A percentile compares a stretch with the other conserved stretches of the same genome.
phyloP scores from a whole-genome alignment of 1,140 invertebrate species.

The Ptiloglossa arizonensis region DNA sequence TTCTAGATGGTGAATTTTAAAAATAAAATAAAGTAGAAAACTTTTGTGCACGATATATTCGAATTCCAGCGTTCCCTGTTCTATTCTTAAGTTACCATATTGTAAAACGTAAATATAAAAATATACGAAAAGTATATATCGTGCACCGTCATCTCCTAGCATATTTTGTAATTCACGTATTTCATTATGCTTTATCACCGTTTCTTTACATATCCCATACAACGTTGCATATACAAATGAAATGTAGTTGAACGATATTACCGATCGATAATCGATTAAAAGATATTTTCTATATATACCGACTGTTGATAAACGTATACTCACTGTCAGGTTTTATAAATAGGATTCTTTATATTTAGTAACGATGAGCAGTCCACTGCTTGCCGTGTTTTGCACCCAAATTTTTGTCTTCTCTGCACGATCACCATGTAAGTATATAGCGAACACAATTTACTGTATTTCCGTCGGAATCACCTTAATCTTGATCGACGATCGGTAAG shows the following conservation, averaged over 20 bases:
- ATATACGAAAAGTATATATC: too few relatives aligned
- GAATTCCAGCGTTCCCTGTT: too few relatives aligned
- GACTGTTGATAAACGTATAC: conserved; percentile 45
- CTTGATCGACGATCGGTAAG: conserved; percentile 46
- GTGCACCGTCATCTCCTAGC: too few relatives aligned
- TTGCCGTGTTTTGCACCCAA: background rate
- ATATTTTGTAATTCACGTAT: too few relatives aligned
- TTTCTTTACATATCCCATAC: too few relatives aligned
- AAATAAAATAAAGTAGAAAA: too few relatives aligned
- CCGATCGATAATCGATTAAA: conserved; percentile 10
- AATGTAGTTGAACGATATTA: background rate
- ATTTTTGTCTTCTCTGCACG: background rate
- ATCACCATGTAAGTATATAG: conserved; percentile 1
- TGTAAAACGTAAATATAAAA: too few relatives aligned
- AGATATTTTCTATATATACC: background rate
- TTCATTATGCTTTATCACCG: too few relatives aligned
- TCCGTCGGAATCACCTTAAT: background rate
- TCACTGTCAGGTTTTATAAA: conserved; percentile 54
- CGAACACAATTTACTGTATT: background rate
- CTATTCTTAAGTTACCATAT: too few relatives aligned
- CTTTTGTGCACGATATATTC: too few relatives aligned
- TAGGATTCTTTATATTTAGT: conserved; percentile 62
- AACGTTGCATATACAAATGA: too few relatives aligned
- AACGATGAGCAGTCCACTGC: background rate
- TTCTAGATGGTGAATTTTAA: too few relatives aligned